phyloP scores from a whole-genome alignment of 1,140 invertebrate genomes.

The Vollenhovia emeryi region DNA sequence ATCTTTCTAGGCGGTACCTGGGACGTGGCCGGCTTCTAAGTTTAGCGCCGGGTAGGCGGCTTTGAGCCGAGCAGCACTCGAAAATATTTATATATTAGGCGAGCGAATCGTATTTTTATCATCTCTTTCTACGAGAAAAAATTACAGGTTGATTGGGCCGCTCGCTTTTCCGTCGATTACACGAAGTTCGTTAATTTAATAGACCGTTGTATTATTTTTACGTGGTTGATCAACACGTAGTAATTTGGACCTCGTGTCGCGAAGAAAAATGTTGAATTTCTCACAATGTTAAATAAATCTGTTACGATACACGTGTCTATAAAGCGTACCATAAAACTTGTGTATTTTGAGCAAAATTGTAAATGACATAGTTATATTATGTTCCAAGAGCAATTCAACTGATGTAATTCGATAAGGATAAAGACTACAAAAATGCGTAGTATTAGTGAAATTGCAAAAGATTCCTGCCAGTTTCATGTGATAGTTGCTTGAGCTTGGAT shows the following conservation, averaged over 20 bases:
- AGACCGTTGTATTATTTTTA: not conserved
- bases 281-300: not conserved
- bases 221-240: not conserved
- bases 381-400: not conserved
- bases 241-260: not conserved
- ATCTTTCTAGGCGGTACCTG: slow-evolving; percentile 78
- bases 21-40: slow-evolving; percentile 82
- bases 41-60: slow-evolving; percentile 82
- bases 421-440: not conserved
- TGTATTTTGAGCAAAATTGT: not conserved
- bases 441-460: slow-evolving; percentile 7
- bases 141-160: slow-evolving; percentile 11
- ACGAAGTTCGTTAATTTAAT: slow-evolving; percentile 2
- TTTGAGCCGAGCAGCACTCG: slow-evolving; percentile 79
- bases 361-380: not conserved
- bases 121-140: slow-evolving; percentile 51
- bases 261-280: not conserved
- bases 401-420: not conserved
- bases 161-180: not conserved
- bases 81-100: slow-evolving; percentile 83
- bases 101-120: slow-evolving; percentile 81
- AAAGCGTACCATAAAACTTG: not conserved
- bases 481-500: slow-evolving; percentile 10
- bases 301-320: too few species aligned
- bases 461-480: not conserved